Percentiles rank a stretch among this genome's conserved stretches.
Evolutionary conservation across 1,140 invertebrate genomes (phyloP).

Genomic region (Gonatopus flavifemur): DNA sequence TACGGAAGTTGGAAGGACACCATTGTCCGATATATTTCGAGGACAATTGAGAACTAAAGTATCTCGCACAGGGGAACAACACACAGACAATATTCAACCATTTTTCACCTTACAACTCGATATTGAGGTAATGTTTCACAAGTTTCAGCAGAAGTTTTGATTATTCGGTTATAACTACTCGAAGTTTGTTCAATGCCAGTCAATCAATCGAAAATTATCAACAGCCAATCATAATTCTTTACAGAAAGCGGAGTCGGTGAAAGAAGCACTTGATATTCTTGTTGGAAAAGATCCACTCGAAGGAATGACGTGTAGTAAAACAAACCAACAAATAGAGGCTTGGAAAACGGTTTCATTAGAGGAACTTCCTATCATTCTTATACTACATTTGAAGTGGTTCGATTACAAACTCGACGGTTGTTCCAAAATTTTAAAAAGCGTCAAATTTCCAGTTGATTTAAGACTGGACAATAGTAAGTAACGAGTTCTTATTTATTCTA

Average conservation of each 20-base stretch:
- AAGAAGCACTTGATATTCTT: constrained; percentile 82
- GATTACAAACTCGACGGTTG: constrained; percentile 80
- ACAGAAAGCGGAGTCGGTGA: constrained; percentile 80
- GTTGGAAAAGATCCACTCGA: constrained; percentile 81
- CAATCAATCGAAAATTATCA: not conserved
- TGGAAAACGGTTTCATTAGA: constrained; percentile 86
- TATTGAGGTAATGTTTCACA: constrained; percentile 93
- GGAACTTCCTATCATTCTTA: constrained; percentile 80
- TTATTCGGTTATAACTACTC: not conserved
- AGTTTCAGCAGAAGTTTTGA: too few species aligned
- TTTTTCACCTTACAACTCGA: constrained; percentile 93
- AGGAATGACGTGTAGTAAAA: constrained; percentile 79
- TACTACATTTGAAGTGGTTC: constrained; percentile 88
- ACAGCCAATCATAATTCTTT: constrained; percentile 49
- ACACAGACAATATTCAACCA: constrained; percentile 83
- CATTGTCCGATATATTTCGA: constrained; percentile 88
- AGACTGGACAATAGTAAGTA: constrained; percentile 87
- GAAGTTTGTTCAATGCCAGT: constrained; percentile 3
- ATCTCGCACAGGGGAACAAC: constrained; percentile 72
- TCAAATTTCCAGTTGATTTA: constrained; percentile 86
- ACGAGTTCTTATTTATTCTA: too few species aligned
- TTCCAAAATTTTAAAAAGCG: constrained; percentile 86
- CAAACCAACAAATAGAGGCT: constrained; percentile 79
- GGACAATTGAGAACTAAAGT: constrained; percentile 85
- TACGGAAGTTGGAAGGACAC: constrained; percentile 80